phyloP scores from a whole-genome alignment of 2,888 invertebrate species.

The Agrochola lota region DNA sequence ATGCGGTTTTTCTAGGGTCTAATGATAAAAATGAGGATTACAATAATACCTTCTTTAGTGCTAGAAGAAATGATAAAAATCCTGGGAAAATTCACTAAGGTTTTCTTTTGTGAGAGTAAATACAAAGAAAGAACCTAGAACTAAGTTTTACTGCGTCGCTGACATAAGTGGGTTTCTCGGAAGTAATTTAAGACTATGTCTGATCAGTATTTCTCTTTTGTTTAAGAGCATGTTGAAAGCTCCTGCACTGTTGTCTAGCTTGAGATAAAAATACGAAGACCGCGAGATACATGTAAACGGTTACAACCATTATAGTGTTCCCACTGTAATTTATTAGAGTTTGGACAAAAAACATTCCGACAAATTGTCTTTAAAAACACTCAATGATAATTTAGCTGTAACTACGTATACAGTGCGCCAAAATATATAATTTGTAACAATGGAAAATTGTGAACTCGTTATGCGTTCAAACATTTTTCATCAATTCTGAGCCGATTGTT shows the following conservation, averaged over 20 bases:
- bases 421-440: constrained; percentile 20
- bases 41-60: too few species aligned
- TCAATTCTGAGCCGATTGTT: constrained; percentile 33
- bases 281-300: background rate
- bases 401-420: constrained; percentile 3
- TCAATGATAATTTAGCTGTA: background rate
- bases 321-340: background rate
- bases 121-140: background rate
- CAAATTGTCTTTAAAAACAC: background rate
- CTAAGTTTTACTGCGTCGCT: background rate
- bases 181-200: constrained; percentile 21
- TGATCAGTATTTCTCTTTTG: constrained; percentile 15
- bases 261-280: constrained; percentile 7
- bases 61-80: background rate
- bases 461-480: constrained; percentile 16
- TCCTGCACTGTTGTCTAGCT: constrained; percentile 6
- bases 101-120: background rate
- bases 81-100: background rate
- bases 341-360: background rate
- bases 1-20: background rate
- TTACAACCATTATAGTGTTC: background rate
- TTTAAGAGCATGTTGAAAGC: constrained; percentile 23
- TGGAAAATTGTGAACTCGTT: constrained; percentile 25
- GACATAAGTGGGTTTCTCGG: constrained; percentile 8
- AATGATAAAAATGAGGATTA: background rate